Evolutionary conservation across 64 coral and sea anemone genomes (phyloP).

Genomic region (Trachythela sp.): DNA sequence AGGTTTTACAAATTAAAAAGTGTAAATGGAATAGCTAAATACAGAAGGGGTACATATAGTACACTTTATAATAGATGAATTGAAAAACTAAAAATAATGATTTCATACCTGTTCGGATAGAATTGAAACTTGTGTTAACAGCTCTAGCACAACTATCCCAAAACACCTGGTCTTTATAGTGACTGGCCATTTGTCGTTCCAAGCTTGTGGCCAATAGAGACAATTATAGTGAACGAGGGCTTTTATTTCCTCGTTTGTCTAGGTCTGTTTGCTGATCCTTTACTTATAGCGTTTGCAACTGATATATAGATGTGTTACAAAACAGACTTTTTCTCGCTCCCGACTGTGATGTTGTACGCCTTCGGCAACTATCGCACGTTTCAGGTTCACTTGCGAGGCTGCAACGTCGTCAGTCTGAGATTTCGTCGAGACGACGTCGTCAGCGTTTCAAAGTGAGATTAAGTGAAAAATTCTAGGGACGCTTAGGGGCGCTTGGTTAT

Average conservation of each 20-base stretch:
- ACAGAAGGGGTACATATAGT: background rate
- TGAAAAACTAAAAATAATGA: background rate
- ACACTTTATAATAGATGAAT: background rate
- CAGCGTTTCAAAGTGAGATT: background rate
- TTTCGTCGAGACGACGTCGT: too few relatives aligned
- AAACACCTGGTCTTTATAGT: background rate
- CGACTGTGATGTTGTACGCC: background rate
- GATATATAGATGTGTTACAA: too few relatives aligned
- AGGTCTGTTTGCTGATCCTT: background rate
- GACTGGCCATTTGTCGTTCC: background rate
- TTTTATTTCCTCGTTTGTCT: background rate
- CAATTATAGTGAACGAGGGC: constrained; percentile 8
- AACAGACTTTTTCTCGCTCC: constrained; percentile 1
- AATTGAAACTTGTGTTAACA: background rate
- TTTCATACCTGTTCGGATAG: background rate
- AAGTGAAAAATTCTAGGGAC: background rate
- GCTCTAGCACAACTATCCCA: background rate
- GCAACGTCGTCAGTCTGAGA: background rate
- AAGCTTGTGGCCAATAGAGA: constrained; percentile 21
- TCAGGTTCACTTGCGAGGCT: background rate
- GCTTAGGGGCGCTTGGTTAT: background rate
- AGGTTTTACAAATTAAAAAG: too few relatives aligned
- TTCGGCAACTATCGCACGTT: background rate
- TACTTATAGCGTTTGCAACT: background rate
- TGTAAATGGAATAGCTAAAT: background rate